Conservation (phyloP, 2,888 invertebrate species). For the Clivina fossor region DNA sequence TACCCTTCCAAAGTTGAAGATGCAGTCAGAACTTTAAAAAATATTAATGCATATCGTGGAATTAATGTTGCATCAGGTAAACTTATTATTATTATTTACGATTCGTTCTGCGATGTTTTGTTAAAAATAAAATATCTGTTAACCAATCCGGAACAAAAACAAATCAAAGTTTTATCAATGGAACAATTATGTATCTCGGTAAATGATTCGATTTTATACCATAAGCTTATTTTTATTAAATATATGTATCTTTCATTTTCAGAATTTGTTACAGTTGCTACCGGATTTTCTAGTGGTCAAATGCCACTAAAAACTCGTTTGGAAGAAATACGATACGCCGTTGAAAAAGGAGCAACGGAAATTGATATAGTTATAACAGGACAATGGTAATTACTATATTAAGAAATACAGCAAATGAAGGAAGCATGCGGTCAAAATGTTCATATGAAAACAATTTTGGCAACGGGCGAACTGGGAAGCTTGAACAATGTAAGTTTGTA, state of each 20-base stretch:
- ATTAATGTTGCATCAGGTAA: conserved; percentile 84
- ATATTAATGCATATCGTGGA: conserved; percentile 57
- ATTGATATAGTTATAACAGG: conserved; percentile 94
- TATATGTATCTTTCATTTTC: too few species aligned
- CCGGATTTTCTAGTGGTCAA: conserved; percentile 94
- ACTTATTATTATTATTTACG: too few species aligned
- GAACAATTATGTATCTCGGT: too few species aligned
- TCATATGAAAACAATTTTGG: conserved; percentile 91
- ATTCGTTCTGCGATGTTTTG: too few species aligned
- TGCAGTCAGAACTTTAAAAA: conserved; percentile 63
- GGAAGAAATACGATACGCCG: conserved; percentile 79
- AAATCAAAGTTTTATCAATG: too few species aligned
- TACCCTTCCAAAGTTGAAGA: conserved; percentile 85
- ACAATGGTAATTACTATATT: conserved; percentile 78
- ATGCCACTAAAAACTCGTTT: conserved; percentile 77
- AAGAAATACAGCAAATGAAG: conserved; percentile 82
- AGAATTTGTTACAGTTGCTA: conserved; percentile 76
- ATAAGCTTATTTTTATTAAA: too few species aligned
- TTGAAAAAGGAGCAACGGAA: conserved; percentile 84
- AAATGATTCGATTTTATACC: too few species aligned
- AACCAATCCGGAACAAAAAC: too few species aligned
- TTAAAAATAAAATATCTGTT: too few species aligned
- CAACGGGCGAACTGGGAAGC: conserved; percentile 87
- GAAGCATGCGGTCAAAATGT: conserved; percentile 69
- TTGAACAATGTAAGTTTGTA: conserved; percentile 75